Base-by-base conservation (phyloP, 2,113 vertebrate species). In the Pollachius pollachius region DNA sequence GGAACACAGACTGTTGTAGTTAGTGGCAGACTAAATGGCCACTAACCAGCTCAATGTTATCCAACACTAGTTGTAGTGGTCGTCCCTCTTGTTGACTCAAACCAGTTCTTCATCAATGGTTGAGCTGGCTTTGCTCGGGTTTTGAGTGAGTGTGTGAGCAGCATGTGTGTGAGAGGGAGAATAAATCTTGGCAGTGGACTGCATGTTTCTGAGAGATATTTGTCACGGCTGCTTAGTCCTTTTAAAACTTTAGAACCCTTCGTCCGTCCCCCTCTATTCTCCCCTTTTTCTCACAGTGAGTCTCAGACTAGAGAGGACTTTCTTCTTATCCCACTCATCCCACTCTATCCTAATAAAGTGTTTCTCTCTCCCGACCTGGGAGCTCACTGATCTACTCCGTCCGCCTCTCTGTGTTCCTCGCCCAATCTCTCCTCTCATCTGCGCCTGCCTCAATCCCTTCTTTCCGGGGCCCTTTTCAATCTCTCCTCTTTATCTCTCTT, bases 221-320 rank as follows among this genome's bases (percentile, higher is more conserved):
- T n/a, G 81, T 87, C 82, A 84, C 48, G 68, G 82, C 21, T 71
- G 60, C 80, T 85, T 80, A 70, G 69, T 64, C 75, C 73, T 63
- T 66, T 66, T 79, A 76, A 62, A 80, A 82, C 71, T n/a, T 5
- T 60, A 6, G 16, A 34, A 34, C 70, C 19, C 6, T 56, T 71
- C 67, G 17, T 66, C 71, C 67, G 62, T 71, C 23, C 67, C 78
- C 69, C 69, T 73, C 30, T 34, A 34, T 34, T 34, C 30, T 4
- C 4, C 52, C 37, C 52, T 69, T 64, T 52, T 64, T 18, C 52
- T 34, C 62, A 37, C 37, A 62, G 59, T 52, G 41, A 11, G 41
- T 48, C 41, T 48, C 41, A 2, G 41, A 48, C 41, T 48, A 9
- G 41, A 48, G 41, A 48, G 41, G 41, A 48, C 41, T 48, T 48